Evolutionary conservation across 2,888 invertebrate genomes (phyloP).

Genomic region (Epirrita christyi): DNA sequence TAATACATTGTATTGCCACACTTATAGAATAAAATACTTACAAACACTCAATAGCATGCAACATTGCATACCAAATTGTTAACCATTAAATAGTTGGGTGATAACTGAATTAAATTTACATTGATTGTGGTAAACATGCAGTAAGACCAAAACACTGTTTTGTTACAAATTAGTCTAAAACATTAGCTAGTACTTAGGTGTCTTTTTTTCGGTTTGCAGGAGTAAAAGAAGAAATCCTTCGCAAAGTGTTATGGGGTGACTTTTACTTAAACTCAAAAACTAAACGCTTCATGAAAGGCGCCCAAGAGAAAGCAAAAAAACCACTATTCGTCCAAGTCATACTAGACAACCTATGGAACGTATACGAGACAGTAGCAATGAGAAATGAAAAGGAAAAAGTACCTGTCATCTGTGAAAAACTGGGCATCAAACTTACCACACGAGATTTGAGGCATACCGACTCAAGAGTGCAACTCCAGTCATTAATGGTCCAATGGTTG

Average conservation of each 20-base stretch:
- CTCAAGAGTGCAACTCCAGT: slow-evolving; percentile 90
- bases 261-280: slow-evolving; percentile 94
- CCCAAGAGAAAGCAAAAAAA: slow-evolving; percentile 95
- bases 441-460: slow-evolving; percentile 93
- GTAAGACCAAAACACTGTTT: too few relatives aligned
- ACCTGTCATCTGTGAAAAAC: slow-evolving; percentile 88
- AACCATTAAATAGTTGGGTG: too few relatives aligned
- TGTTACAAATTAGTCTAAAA: too few relatives aligned
- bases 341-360: slow-evolving; percentile 94
- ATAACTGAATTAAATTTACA: too few relatives aligned
- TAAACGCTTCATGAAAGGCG: slow-evolving; percentile 93
- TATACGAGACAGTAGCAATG: slow-evolving; percentile 93
- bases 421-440: slow-evolving; percentile 90
- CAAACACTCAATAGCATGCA: too few relatives aligned
- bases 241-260: slow-evolving; percentile 97
- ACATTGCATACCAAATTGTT: too few relatives aligned
- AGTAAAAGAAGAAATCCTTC: slow-evolving; percentile 88
- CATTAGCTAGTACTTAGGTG: background rate
- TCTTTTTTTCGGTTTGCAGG: slow-evolving; percentile 23
- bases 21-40: too few relatives aligned
- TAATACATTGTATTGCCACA: too few relatives aligned
- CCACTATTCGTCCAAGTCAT: slow-evolving; percentile 97
- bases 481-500: slow-evolving; percentile 95
- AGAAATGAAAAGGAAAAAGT: slow-evolving; percentile 91
- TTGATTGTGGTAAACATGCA: too few relatives aligned